Base-by-base conservation (phyloP, 2,797 vertebrate genomes). In the Zonotrichia albicollis region DNA sequence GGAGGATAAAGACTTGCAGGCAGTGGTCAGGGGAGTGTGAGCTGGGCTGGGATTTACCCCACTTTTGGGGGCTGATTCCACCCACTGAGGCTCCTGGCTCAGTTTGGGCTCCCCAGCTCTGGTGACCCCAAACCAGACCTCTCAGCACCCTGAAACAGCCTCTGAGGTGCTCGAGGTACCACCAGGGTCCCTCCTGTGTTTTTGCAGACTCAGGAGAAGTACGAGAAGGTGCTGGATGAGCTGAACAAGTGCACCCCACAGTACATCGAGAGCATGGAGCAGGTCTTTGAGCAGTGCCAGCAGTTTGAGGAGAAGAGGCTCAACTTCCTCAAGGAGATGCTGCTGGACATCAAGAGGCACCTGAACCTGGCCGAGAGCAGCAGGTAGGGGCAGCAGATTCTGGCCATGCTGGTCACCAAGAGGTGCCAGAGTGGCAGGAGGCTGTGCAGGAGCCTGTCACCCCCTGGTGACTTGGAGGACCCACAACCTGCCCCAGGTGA, bases 231-330 rank as follows among this genome's bases (percentile, higher is more conserved):
- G 58, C 96, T 99, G 97, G 99, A 99, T 0, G 99, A 99, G 90
- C 98, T 99, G 96, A 98, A 97, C 84, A 99, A 98, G 85, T 98
- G 98, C 94, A 99, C 98, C 1, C 99, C 99, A 0, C 98, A 98
- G 96, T 99, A 99, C 97, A 99, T 98, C 81, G 99, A 99, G 90
- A 98, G 98, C 98, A 99, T 99, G 99, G 99, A 99, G 97, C 98
- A 98, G 95, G 98, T 99, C 96, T 99, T 99, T 0, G 98, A 98
- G 68, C 98, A 98, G 96, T 99, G 99, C 96, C 99, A 99, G 98
- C 98, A 99, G 96, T 99, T 99, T 42, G 99, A 99, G 89, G 99
- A 99, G 87, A 99, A 98, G 97, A 98, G 99, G 85, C 97, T 99
- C 96, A 98, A 97, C 96, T 99, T 99, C 98, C 97, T 99, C 93